Conservation (phyloP, 2,113 vertebrate genomes). For the Nansenia antarctica region DNA sequence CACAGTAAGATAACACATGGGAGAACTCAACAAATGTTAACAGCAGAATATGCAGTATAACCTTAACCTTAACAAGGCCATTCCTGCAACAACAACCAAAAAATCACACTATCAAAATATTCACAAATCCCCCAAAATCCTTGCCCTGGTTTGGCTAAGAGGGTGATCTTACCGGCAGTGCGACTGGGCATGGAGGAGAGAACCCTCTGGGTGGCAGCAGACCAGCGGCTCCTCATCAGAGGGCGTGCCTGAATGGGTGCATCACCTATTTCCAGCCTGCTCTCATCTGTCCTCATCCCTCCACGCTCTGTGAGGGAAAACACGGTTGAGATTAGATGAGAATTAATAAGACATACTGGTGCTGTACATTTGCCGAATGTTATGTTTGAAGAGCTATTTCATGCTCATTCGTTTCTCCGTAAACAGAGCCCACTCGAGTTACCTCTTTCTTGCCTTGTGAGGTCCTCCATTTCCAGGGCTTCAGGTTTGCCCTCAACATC, state of each 20-base stretch:
- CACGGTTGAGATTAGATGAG: too few species aligned
- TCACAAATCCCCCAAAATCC: background rate
- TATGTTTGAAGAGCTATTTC: too few species aligned
- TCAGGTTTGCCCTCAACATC: slow-evolving; percentile 10
- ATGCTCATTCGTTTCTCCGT: too few species aligned
- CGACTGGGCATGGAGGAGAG: slow-evolving; percentile 64
- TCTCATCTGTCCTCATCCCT: background rate
- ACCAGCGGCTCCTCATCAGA: slow-evolving; percentile 36
- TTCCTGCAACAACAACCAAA: too few species aligned
- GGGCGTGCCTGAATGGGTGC: background rate
- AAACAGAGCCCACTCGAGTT: background rate
- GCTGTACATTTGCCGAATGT: too few species aligned
- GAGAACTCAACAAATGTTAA: background rate
- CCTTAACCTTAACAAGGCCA: too few species aligned
- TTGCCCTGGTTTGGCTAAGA: background rate
- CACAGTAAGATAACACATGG: background rate
- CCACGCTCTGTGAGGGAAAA: slow-evolving; percentile 6
- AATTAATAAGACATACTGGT: too few species aligned
- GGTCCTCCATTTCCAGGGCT: slow-evolving; percentile 31
- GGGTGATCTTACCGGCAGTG: slow-evolving; percentile 42
- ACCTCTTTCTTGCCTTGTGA: slow-evolving; percentile 12
- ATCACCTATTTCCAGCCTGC: too few species aligned
- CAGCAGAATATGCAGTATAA: too few species aligned
- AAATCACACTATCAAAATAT: too few species aligned
- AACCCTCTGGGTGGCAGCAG: slow-evolving; percentile 41